phyloP scores from a whole-genome alignment of 92 coral and sea anemone genomes.

The Blastomussa wellsi region DNA sequence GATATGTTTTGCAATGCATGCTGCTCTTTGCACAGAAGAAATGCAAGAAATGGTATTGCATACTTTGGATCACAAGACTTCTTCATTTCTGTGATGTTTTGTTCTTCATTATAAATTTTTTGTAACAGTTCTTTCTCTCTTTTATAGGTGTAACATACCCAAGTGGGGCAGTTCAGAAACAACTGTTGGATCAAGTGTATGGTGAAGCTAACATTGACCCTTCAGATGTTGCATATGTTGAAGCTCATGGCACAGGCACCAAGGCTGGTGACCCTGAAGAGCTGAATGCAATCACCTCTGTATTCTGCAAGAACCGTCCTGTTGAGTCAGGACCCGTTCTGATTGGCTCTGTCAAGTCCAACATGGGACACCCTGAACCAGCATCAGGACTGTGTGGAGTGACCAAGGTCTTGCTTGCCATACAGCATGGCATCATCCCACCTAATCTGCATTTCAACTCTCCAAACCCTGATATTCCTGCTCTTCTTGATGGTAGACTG shows the following conservation, averaged over 20 bases:
- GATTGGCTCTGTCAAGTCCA: constrained; percentile 89
- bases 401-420: constrained; percentile 74
- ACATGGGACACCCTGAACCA: constrained; percentile 93
- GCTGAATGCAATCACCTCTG: constrained; percentile 70
- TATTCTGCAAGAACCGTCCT: constrained; percentile 64
- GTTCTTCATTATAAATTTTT: neutral
- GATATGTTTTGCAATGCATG: too few relatives aligned
- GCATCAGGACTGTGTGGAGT: constrained; percentile 85
- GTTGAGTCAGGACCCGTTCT: constrained; percentile 54
- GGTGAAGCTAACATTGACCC: constrained; percentile 79
- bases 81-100: neutral
- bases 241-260: constrained; percentile 91
- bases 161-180: constrained; percentile 78
- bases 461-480: constrained; percentile 81
- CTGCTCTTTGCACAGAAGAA: too few relatives aligned
- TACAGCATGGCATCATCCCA: constrained; percentile 76
- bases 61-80: neutral
- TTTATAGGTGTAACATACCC: constrained; percentile 80
- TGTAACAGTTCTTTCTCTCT: neutral
- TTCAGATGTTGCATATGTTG: constrained; percentile 70
- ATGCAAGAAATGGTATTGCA: neutral
- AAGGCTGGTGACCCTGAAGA: constrained; percentile 90
- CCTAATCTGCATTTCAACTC: constrained; percentile 77
- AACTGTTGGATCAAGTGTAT: constrained; percentile 78
- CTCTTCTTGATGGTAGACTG: constrained; percentile 76